Conservation (phyloP, 2,113 vertebrate species). For the Bothrops jararaca region DNA sequence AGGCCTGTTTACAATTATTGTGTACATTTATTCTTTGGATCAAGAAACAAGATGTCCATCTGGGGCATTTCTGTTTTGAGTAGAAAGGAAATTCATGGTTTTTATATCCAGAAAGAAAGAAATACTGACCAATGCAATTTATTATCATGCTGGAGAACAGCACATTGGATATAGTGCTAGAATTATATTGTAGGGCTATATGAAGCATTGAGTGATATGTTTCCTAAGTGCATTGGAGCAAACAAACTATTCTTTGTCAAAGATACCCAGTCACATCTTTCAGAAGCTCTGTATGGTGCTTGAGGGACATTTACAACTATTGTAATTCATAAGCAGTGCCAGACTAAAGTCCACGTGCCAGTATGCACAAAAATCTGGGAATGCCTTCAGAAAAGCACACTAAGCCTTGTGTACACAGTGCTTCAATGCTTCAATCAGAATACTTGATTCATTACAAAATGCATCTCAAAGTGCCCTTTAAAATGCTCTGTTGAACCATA, state of each 20-base stretch:
- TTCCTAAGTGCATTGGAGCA: neutral
- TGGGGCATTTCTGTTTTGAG: neutral
- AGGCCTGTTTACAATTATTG: neutral
- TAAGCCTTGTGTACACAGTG: neutral
- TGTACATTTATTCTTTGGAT: neutral
- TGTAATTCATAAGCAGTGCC: neutral
- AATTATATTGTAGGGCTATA: neutral
- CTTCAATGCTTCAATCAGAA: neutral
- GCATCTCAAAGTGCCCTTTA: neutral
- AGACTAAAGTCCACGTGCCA: neutral
- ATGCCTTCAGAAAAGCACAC: neutral
- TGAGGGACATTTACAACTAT: neutral
- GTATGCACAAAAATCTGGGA: neutral
- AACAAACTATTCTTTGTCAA: neutral
- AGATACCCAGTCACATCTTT: neutral
- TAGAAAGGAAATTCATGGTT: neutral
- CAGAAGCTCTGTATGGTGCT: neutral
- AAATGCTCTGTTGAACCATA: neutral
- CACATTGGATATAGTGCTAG: neutral
- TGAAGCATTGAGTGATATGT: neutral
- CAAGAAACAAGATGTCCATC: neutral
- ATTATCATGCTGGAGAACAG: neutral
- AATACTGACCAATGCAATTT: neutral
- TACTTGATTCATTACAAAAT: neutral
- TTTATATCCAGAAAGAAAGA: neutral